Evolutionary conservation across 2,797 vertebrate species (phyloP), one percentile per base, ranked within the genome.

Genomic region (Morus bassanus): DNA sequence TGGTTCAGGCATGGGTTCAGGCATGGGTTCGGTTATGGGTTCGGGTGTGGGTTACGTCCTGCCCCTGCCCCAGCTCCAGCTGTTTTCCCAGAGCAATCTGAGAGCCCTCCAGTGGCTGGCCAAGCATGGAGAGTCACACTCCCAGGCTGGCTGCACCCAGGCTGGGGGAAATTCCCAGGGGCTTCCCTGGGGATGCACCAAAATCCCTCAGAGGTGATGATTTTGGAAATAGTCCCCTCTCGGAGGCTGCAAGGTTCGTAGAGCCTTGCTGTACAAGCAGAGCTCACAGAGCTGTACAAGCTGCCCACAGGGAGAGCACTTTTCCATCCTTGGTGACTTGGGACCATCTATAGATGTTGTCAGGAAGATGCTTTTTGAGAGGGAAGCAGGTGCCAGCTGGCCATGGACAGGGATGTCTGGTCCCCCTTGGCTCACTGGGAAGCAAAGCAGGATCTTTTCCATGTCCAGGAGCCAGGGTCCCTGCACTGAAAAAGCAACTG

Each of bases 361-460:
- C 64, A 57, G 63, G 46, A 92, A 74, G 70, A 89, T n/a, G 75
- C 3, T 70, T 94, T 92, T 80, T 5, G 5, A 92, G 84, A 37
- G n/a, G n/a, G 37, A 30, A 64, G 50, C 89, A 89, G 78, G 67
- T 87, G 88, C 80, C 78, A 92, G 83, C 84, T 93, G 91, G 89
- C 67, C 59, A 15, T 1, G 2, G 63, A 12, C 31, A 35, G 59
- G 53, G 63, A 43, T n/a, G 64, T 89, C 75, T 82, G 45, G 37
- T 91, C 28, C 43, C 30, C 31, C 6, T 22, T 2, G 2, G 65
- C 9, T 75, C 63, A 41, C 41, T 30, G 65, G 57, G 74, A 86
- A 84, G 22, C 56, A 84, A 64, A 93, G 41, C 18, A 37, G 73
- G 57, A 75, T 45, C 11, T n/a, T 75, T 85, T 68, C 83, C 65